Evolutionary conservation across 1,140 invertebrate species (phyloP), one percentile per base, ranked within the genome.

Genomic region (Drosophila azteca): DNA sequence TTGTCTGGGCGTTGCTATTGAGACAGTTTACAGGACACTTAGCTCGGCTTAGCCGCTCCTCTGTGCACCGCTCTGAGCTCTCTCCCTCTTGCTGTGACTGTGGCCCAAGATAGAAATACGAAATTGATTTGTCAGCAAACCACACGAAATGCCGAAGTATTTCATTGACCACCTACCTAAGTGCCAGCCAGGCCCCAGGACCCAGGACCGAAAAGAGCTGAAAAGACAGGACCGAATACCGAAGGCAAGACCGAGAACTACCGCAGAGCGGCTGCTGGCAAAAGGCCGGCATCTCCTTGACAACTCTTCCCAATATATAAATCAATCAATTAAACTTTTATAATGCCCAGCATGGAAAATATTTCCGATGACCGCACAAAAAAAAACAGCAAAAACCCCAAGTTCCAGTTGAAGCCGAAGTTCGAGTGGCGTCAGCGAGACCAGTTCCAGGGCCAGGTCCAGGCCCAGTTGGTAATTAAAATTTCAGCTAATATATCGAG

Each of bases 281-380:
- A 29, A 29, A 29, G 7, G 31, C 31, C 31, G 31, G 44, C 75
- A 62, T 11, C 24, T 43, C 48, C 31, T 50, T 60, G 75, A 83
- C 79, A 83, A 83, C 80, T 74, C 49, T 58, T 0, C 1, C 11
- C 48, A 52, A 60, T 44, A 72, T 88, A 88, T 88, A 88, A 88
- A 88, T 88, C 83, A 88, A 88, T 88, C 83, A 88, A 88, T 88
- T 88, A 88, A 83, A 88, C 81, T 83, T 83, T 72, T 87, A 87
- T 79, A 82, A 82, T 79, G 73, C 67, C 53, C 62, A 57, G 68
- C 76, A 83, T 82, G 77, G 62, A 78, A 87, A 87, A 82, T 87
- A 87, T 87, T 64, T 81, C 50, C 65, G 41, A 39, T 41, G 46
- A 35, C 2, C 22, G 22, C 7, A 52, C 48, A 31, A 13, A 22